A percentile compares a stretch with the other conserved stretches of the same genome.
These are phyloP conservation scores for Timema podura DNA, from an alignment of 2,888 invertebrate genomes.

Conservation along the genomic window DNA sequence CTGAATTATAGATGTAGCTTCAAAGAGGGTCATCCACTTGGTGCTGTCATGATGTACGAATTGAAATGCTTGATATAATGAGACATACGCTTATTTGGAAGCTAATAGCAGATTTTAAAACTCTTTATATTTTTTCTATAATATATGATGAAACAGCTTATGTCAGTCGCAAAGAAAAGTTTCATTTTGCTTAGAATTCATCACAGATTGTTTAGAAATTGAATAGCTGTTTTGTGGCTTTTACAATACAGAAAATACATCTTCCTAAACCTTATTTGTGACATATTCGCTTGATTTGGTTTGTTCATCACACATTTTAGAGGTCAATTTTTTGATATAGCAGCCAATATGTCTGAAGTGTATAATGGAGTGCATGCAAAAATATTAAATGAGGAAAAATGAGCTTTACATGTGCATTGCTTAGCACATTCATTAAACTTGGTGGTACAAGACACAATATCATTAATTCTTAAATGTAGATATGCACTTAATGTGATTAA, in stretches of 20 bases:
- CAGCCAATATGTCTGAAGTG: constrained; percentile 5
- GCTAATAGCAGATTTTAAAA: no score
- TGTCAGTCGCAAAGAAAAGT: neutral
- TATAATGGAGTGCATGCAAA: constrained; percentile 13
- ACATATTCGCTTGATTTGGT: constrained; percentile 7
- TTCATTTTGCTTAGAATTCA: neutral
- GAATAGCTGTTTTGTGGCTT: neutral
- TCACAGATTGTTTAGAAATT: neutral
- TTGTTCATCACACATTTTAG: neutral
- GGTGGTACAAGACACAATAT: constrained; percentile 6
- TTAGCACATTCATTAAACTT: constrained; percentile 15
- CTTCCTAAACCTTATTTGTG: neutral
- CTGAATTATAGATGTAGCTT: no score
- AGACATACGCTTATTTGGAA: no score
- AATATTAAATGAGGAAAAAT: constrained; percentile 3
- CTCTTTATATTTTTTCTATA: no score
- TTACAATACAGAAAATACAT: neutral
- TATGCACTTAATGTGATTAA: neutral
- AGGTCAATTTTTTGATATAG: constrained; percentile 9
- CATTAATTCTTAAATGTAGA: neutral
- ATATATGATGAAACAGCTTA: no score
- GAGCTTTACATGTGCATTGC: constrained; percentile 15
- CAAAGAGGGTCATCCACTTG: no score
- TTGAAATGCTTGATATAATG: no score
- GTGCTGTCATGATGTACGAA: no score